A percentile compares a stretch with the other conserved stretches of the same genome.
These are phyloP conservation scores for Schizopygopsis malacanthus DNA, from an alignment of 2,797 vertebrate genomes.

Conservation along the genomic window DNA sequence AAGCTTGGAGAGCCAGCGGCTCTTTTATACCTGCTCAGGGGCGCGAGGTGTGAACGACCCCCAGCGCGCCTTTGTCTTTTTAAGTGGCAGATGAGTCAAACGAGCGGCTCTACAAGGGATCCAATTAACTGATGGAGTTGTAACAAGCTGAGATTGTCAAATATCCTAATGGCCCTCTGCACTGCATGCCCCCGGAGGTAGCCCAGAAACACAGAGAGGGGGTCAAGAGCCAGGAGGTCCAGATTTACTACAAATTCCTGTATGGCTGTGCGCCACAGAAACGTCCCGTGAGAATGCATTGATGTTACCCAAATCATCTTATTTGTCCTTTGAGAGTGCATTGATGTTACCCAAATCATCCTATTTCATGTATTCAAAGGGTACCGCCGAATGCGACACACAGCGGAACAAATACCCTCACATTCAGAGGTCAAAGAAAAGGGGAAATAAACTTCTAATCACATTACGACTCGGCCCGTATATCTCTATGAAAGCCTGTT, in stretches of 20 bases:
- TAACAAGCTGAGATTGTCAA: constrained; percentile 84
- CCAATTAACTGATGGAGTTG: constrained; percentile 86
- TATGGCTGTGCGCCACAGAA: constrained; percentile 73
- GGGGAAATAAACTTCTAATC: constrained; percentile 48
- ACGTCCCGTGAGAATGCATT: constrained; percentile 77
- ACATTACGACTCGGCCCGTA: constrained; percentile 37
- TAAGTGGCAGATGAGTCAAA: constrained; percentile 84
- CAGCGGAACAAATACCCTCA: constrained; percentile 73
- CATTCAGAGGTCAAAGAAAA: constrained; percentile 58
- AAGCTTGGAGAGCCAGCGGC: constrained; percentile 22
- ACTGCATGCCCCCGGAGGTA: constrained; percentile 75
- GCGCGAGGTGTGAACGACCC: constrained; percentile 80
- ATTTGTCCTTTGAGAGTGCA: constrained; percentile 74
- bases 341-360: constrained; percentile 82
- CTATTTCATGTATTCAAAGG: constrained; percentile 75
- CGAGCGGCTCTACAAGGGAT: constrained; percentile 82
- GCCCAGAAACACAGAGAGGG: constrained; percentile 66
- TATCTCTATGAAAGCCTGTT: constrained; percentile 32
- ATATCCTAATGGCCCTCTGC: constrained; percentile 80
- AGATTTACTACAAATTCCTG: constrained; percentile 83
- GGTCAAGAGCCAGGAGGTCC: constrained; percentile 62
- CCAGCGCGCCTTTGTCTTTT: constrained; percentile 80
- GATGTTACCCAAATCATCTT: constrained; percentile 81
- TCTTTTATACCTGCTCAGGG: constrained; percentile 73
- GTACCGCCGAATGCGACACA: constrained; percentile 73